phyloP scores from a whole-genome alignment of 2,113 vertebrate species.

The Alaudala cheleensis region DNA sequence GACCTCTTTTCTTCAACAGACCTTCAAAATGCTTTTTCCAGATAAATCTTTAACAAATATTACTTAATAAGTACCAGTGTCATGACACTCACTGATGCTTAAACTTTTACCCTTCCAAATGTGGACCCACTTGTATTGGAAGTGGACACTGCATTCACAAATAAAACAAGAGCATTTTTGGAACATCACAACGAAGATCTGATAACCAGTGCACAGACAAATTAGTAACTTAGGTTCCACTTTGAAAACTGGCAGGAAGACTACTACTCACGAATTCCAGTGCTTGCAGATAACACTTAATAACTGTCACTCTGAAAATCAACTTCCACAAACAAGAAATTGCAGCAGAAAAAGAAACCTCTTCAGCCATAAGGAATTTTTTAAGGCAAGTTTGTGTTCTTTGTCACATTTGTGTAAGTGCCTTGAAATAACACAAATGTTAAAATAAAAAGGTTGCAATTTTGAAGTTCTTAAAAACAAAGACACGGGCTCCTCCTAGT shows the following conservation, averaged over 20 bases:
- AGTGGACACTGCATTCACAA: not conserved
- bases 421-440: not conserved
- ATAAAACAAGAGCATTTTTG: not conserved
- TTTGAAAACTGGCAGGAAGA: not conserved
- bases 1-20: not conserved
- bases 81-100: not conserved
- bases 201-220: not conserved
- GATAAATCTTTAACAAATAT: not conserved
- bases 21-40: not conserved
- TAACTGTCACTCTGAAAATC: not conserved
- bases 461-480: not conserved
- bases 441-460: not conserved
- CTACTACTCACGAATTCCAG: not conserved
- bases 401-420: not conserved
- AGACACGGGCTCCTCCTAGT: slow-evolving; percentile 39
- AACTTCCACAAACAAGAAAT: not conserved
- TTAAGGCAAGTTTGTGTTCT: not conserved
- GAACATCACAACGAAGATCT: not conserved
- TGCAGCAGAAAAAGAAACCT: not conserved
- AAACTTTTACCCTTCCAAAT: not conserved
- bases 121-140: not conserved
- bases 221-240: not conserved
- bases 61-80: not conserved
- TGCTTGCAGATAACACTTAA: not conserved
- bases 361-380: not conserved